Percentiles rank a stretch among this genome's conserved stretches.
phyloP scores from a whole-genome alignment of 2,888 invertebrate species.

The Watsonalla binaria region DNA sequence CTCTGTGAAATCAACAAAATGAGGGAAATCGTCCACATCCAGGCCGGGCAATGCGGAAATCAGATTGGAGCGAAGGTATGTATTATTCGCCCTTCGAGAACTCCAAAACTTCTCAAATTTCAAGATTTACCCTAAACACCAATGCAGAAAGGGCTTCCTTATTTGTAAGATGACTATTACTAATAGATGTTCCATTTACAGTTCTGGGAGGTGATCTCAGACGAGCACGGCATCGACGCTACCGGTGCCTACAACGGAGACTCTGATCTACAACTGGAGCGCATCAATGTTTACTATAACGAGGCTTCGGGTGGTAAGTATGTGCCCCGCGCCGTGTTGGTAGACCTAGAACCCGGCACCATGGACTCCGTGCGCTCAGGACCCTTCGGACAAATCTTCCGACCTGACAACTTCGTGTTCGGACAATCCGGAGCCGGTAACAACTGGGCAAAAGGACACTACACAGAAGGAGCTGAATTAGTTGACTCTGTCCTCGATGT shows the following conservation, averaged over 20 bases:
- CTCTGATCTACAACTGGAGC: conserved; percentile 84
- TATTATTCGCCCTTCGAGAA: conserved; percentile 17
- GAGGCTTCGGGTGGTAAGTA: conserved; percentile 79
- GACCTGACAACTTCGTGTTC: conserved; percentile 85
- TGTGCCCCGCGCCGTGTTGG: conserved; percentile 60
- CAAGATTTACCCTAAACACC: too few species aligned
- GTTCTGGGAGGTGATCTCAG: conserved; percentile 69
- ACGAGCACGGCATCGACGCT: conserved; percentile 62
- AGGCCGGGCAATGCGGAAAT: conserved; percentile 78
- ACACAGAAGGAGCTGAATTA: conserved; percentile 82
- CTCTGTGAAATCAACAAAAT: conserved; percentile 64
- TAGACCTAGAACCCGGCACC: conserved; percentile 64
- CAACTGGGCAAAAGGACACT: conserved; percentile 83
- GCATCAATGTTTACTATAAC: conserved; percentile 88
- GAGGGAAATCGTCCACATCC: conserved; percentile 90
- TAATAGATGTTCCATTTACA: conserved; percentile 26
- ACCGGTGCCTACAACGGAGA: conserved; percentile 80
- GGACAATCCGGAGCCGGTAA: conserved; percentile 80
- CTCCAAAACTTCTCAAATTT: neutral
- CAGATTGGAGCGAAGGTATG: conserved; percentile 89
- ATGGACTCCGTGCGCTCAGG: conserved; percentile 84
- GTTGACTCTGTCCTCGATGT: conserved; percentile 80
- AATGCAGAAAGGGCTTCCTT: too few species aligned
- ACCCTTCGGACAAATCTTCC: conserved; percentile 85
- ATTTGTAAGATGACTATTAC: neutral